Percentiles rank a stretch among this genome's conserved stretches.
phyloP scores from a whole-genome alignment of 2,113 vertebrate species.

The Brachypteracias leptosomus region DNA sequence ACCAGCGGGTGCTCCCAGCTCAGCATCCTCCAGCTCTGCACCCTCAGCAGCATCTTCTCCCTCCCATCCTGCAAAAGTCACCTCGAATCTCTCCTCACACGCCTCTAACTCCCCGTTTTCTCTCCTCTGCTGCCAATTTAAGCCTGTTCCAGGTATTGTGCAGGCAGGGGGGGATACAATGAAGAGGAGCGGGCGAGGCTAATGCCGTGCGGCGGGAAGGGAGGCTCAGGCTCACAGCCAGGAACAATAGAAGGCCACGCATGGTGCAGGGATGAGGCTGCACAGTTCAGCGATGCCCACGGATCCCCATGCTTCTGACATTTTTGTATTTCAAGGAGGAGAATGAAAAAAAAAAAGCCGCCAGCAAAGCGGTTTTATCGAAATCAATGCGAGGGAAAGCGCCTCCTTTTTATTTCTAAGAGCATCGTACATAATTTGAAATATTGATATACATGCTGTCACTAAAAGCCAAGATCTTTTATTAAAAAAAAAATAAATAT shows the following conservation, averaged over 20 bases:
- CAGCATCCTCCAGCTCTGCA: too few species aligned
- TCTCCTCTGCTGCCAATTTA: rapidly evolving
- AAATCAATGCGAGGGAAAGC: not conserved
- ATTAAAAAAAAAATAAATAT: not conserved
- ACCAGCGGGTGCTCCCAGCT: too few species aligned
- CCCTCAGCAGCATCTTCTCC: not conserved
- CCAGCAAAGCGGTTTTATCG: not conserved
- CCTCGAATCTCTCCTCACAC: not conserved
- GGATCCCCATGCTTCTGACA: not conserved
- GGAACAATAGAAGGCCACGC: conserved; percentile 55
- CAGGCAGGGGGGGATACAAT: not conserved
- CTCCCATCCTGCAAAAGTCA: not conserved
- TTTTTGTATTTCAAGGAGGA: not conserved
- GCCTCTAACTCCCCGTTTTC: rapidly evolving
- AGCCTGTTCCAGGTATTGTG: not conserved
- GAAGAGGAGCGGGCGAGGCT: not conserved
- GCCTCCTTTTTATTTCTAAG: not conserved
- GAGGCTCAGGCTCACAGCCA: not conserved
- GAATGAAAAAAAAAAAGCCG: not conserved
- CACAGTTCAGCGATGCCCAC: not conserved
- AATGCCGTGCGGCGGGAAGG: not conserved
- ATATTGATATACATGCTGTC: not conserved
- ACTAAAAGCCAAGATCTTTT: not conserved
- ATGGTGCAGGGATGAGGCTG: not conserved
- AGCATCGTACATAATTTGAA: conserved; percentile 14